These are phyloP conservation scores for Orthosia gothica DNA, from an alignment of 2,888 invertebrate genomes.

Conservation along the genomic window DNA sequence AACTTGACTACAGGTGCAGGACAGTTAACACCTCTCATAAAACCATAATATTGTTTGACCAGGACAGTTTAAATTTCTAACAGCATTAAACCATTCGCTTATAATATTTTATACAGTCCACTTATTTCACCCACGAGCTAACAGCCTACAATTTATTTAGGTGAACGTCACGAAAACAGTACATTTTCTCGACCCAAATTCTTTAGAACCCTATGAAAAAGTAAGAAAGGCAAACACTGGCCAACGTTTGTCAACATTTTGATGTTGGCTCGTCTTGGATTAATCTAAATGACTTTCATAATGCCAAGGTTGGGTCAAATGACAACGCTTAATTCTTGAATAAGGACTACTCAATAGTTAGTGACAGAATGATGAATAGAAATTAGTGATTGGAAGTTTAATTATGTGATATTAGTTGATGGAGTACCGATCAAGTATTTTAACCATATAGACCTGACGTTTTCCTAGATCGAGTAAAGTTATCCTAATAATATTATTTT, in stretches of 20 bases:
- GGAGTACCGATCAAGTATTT: background rate
- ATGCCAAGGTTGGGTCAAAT: slow-evolving; percentile 15
- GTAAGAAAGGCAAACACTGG: slow-evolving; percentile 24
- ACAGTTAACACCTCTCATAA: too few relatives aligned
- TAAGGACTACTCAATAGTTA: background rate
- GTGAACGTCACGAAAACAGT: slow-evolving; percentile 31
- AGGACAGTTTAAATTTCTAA: too few relatives aligned
- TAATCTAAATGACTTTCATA: slow-evolving; percentile 6
- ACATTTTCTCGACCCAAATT: slow-evolving; percentile 50
- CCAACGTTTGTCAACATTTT: slow-evolving; percentile 30
- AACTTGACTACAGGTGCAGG: too few relatives aligned
- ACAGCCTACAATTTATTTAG: slow-evolving; percentile 36
- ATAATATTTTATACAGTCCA: too few relatives aligned
- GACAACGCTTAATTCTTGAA: slow-evolving; percentile 2
- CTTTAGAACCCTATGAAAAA: slow-evolving; percentile 32
- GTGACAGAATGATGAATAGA: slow-evolving; percentile 5
- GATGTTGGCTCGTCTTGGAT: slow-evolving; percentile 22
- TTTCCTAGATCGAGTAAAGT: background rate
- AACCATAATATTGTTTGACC: too few relatives aligned
- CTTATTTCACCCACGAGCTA: too few relatives aligned
- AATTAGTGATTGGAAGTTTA: background rate
- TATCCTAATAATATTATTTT: background rate
- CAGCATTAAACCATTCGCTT: too few relatives aligned
- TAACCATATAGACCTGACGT: too few relatives aligned
- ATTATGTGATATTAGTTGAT: background rate